phyloP scores from a whole-genome alignment of 2,113 vertebrate species.

The Blennius ocellaris region DNA sequence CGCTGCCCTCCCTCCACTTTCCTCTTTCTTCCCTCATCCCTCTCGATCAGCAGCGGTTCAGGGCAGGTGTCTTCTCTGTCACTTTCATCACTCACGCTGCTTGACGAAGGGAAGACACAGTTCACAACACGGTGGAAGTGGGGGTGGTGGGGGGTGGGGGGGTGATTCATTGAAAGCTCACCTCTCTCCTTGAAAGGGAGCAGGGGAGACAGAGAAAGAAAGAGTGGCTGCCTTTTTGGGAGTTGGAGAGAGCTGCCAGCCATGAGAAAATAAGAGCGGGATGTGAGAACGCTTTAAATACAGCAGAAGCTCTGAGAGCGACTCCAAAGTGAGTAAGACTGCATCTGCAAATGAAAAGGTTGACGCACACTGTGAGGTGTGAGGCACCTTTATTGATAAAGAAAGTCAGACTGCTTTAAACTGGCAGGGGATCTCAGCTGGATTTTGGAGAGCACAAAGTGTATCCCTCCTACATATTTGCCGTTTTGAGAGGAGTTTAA shows the following conservation, averaged over 20 bases:
- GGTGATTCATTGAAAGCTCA: slow-evolving; percentile 68
- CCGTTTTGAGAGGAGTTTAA: slow-evolving; percentile 17
- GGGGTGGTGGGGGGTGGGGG: no score
- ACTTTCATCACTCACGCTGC: slow-evolving; percentile 72
- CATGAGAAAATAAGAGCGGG: slow-evolving; percentile 27
- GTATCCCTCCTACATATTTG: slow-evolving; percentile 27
- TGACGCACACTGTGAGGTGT: slow-evolving; percentile 42
- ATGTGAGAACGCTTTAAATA: slow-evolving; percentile 17
- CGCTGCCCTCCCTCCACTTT: slow-evolving; percentile 37
- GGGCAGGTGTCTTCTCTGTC: slow-evolving; percentile 76
- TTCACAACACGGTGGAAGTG: slow-evolving; percentile 56
- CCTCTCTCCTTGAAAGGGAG: slow-evolving; percentile 52
- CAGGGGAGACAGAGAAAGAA: slow-evolving; percentile 19
- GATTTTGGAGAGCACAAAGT: slow-evolving; percentile 20
- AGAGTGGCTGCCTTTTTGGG: slow-evolving; percentile 32
- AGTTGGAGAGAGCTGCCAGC: slow-evolving; percentile 51
- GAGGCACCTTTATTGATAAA: slow-evolving; percentile 52
- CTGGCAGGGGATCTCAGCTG: slow-evolving; percentile 35
- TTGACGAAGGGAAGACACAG: slow-evolving; percentile 71
- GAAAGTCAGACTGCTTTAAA: slow-evolving; percentile 31
- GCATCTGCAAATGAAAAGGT: slow-evolving; percentile 13
- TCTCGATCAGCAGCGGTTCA: slow-evolving; percentile 65
- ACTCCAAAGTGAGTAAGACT: slow-evolving; percentile 33
- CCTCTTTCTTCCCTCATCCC: slow-evolving; percentile 30
- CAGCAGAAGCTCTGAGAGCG: slow-evolving; percentile 19